phyloP scores from a whole-genome alignment of 2,797 vertebrate genomes.

The Moxostoma hubbsi region DNA sequence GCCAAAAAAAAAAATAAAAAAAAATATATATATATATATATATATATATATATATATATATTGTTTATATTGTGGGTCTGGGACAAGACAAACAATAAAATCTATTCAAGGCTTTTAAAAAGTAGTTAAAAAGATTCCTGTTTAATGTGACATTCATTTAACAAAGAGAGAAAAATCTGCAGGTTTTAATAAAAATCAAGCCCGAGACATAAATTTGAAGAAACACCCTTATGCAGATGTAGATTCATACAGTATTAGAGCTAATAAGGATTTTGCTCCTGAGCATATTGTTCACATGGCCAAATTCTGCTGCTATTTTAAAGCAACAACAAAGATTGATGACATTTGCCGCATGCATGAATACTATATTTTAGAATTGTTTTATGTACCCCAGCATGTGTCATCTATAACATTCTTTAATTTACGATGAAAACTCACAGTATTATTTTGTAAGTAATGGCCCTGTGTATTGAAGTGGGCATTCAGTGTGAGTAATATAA shows the following conservation, averaged over 20 bases:
- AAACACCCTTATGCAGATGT: not conserved
- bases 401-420: slow-evolving; percentile 38
- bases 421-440: slow-evolving; percentile 15
- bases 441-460: slow-evolving; percentile 25
- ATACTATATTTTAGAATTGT: slow-evolving; percentile 31
- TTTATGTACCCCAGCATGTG: slow-evolving; percentile 37
- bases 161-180: too few species aligned
- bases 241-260: not conserved
- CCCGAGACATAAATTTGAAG: too few species aligned
- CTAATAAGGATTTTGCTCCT: not conserved
- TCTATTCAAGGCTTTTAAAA: too few species aligned
- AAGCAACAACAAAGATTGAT: slow-evolving; percentile 30
- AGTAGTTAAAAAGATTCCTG: too few species aligned
- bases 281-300: not conserved
- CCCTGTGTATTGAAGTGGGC: slow-evolving; percentile 21
- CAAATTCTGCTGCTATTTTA: slow-evolving; percentile 4
- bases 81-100: too few species aligned
- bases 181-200: too few species aligned
- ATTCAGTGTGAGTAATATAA: slow-evolving; percentile 27
- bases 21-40: too few species aligned
- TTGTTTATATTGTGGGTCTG: too few species aligned
- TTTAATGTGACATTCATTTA: too few species aligned
- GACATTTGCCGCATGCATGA: slow-evolving; percentile 9
- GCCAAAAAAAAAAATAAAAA: too few species aligned
- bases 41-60: too few species aligned